These are phyloP conservation scores for Luehdorfia chinensis DNA, from an alignment of 1,140 invertebrate species.

Conservation along the genomic window DNA sequence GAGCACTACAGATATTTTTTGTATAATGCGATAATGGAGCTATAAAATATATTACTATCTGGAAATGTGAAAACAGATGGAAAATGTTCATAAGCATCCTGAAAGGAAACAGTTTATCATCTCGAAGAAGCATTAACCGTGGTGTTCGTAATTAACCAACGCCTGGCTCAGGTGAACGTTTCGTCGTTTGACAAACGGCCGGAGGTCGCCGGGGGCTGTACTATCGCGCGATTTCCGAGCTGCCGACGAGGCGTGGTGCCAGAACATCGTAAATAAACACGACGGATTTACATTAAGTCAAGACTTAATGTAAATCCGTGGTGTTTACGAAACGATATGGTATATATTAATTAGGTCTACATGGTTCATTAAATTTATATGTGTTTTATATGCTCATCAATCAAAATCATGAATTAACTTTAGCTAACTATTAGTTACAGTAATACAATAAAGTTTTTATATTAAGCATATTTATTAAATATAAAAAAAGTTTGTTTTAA, in stretches of 20 bases:
- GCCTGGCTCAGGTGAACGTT: constrained; percentile 48
- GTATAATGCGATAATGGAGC: no score
- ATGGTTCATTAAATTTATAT: not conserved
- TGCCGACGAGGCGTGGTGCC: constrained; percentile 37
- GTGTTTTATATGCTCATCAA: no score
- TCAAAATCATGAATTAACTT: no score
- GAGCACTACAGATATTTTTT: no score
- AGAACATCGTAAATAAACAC: constrained; percentile 64
- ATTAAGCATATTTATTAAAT: no score
- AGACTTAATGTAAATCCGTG: constrained; percentile 33
- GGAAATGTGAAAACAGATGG: constrained; percentile 23
- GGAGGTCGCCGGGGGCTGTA: constrained; percentile 40
- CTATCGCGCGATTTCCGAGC: constrained; percentile 40
- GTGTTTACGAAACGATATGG: constrained; percentile 37
- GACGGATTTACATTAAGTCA: constrained; percentile 37
- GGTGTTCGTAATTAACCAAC: constrained; percentile 61
- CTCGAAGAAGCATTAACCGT: constrained; percentile 45
- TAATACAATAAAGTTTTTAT: no score
- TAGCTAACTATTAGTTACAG: no score
- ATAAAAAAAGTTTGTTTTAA: no score
- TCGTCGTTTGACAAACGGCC: constrained; percentile 58
- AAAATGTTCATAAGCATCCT: constrained; percentile 33
- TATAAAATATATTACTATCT: constrained; percentile 5
- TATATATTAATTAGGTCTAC: constrained; percentile 44
- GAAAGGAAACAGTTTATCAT: constrained; percentile 64